Conservation (phyloP, 2,113 vertebrate species). For the Microtus pennsylvanicus region DNA sequence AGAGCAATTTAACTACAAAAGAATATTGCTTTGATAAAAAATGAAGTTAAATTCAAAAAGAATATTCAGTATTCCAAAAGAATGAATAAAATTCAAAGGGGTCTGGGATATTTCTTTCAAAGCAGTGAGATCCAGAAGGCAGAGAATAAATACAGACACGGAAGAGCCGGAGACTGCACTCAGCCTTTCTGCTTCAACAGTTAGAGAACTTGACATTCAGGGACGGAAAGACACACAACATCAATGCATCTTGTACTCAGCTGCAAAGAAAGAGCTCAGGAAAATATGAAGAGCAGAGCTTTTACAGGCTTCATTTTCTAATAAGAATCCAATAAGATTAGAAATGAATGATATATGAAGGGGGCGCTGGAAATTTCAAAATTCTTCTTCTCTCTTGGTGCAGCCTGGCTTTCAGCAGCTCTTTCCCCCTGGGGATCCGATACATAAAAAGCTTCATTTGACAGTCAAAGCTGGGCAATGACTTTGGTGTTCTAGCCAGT, state of each 20-base stretch:
- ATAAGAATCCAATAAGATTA: conserved; percentile 65
- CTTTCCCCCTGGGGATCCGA: conserved; percentile 59
- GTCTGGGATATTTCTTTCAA: conserved; percentile 55
- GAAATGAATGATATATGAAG: conserved; percentile 74
- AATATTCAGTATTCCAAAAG: conserved; percentile 55
- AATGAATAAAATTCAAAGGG: conserved; percentile 47
- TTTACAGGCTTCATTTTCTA: conserved; percentile 49
- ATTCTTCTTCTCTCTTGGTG: conserved; percentile 64
- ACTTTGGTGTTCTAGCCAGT: conserved; percentile 72
- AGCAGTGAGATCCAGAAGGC: conserved; percentile 44
- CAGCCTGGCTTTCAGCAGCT: conserved; percentile 69
- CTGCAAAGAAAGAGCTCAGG: conserved; percentile 49
- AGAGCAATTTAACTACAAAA: conserved; percentile 51
- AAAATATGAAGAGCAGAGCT: conserved; percentile 41
- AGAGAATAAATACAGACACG: conserved; percentile 59
- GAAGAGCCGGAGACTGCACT: conserved; percentile 24
- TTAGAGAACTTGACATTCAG: conserved; percentile 58
- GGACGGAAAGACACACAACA: conserved; percentile 40
- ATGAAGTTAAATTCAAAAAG: conserved; percentile 61
- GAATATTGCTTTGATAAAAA: conserved; percentile 64
- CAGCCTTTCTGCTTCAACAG: conserved; percentile 51
- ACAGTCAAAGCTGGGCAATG: conserved; percentile 64
- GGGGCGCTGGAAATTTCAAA: conserved; percentile 64
- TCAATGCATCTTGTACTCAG: conserved; percentile 7
- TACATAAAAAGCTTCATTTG: conserved; percentile 76